Base-by-base conservation (phyloP, 2,888 invertebrate species). In the Drosophila flavopinicola region DNA sequence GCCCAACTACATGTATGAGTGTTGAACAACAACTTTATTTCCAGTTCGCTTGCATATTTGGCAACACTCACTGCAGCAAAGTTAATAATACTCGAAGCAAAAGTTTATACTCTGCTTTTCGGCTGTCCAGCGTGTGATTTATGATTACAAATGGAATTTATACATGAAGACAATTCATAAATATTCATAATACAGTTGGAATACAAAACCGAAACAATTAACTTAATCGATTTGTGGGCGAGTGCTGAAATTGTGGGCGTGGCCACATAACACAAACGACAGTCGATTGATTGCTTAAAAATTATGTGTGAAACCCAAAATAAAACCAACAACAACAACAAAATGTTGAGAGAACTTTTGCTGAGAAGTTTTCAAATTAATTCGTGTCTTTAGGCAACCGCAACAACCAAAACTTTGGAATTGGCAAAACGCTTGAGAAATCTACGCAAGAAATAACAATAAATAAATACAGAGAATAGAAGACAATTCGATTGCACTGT, bases 301-400 rank as follows among this genome's bases (percentile, higher is more conserved):
- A 84, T 79, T 84, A 88, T 88, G 88, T 84, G 84, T 77, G 84
- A 84, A 73, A 59, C 70, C 60, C 15, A 44, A 48, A 59, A 53
- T 27, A 53, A 44, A 45, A 37, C 30, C 45, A 57, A 30, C 53
- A 66, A 27, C 15, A 61, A 17, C 15, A 61, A 52, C 10, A 57
- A 11, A 17, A 33, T 6, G 35, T 41, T 2, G 38, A 38, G 32
- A 32, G 51, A 72, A 51, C 52, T 60, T 66, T 45, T 48, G 59
- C 35, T 71, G 56, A 42, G 63, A 78, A 76, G 53, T 75, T 75
- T 79, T 75, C 73, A 79, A 77, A 79, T 77, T 79, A 77, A 77
- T 77, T 77, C 68, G 52, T 72, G 64, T 71, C 76, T 78, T 61
- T 45, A 53, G 77, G 69, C 74, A 68, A 57, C 63, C 68, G 48